Conservation (phyloP, 2,797 vertebrate genomes). For the Paedocypris micromegethes region DNA sequence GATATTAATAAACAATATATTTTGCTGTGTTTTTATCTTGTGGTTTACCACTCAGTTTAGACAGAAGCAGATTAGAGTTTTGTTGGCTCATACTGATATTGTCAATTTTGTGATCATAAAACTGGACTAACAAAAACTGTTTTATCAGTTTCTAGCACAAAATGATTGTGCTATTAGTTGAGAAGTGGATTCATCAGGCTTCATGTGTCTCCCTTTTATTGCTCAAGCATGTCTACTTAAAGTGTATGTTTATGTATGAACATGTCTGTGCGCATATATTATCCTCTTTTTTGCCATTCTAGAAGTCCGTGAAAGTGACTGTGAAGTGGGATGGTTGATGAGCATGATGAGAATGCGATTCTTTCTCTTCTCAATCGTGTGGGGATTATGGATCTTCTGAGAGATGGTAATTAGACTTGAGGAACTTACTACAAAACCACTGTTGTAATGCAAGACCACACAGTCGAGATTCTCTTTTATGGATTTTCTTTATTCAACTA, state of each 20-base stretch:
- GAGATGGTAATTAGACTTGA: slow-evolving; percentile 36
- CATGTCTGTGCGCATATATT: slow-evolving; percentile 25
- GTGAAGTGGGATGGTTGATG: slow-evolving; percentile 38
- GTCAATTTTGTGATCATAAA: no score
- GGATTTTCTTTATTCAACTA: slow-evolving; percentile 58
- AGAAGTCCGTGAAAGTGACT: slow-evolving; percentile 27
- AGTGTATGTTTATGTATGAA: slow-evolving; percentile 8
- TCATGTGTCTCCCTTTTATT: slow-evolving; percentile 8
- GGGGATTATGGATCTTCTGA: slow-evolving; percentile 1
- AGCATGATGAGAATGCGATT: slow-evolving; percentile 36
- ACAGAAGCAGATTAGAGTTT: no score
- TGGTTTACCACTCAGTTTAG: no score
- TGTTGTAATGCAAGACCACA: slow-evolving; percentile 24
- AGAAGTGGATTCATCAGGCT: no score
- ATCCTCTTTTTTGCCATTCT: not conserved
- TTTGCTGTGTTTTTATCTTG: no score
- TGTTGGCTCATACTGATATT: no score
- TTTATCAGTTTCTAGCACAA: no score
- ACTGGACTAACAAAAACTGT: no score
- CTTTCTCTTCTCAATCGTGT: slow-evolving; percentile 4
- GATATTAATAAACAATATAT: no score
- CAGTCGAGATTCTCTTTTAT: slow-evolving; percentile 3
- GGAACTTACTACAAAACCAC: slow-evolving; percentile 25
- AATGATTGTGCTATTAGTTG: no score
- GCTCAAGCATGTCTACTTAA: slow-evolving; percentile 16